These are phyloP conservation scores for Clamator glandarius DNA, from an alignment of 2,797 vertebrate species.

Conservation along the genomic window DNA sequence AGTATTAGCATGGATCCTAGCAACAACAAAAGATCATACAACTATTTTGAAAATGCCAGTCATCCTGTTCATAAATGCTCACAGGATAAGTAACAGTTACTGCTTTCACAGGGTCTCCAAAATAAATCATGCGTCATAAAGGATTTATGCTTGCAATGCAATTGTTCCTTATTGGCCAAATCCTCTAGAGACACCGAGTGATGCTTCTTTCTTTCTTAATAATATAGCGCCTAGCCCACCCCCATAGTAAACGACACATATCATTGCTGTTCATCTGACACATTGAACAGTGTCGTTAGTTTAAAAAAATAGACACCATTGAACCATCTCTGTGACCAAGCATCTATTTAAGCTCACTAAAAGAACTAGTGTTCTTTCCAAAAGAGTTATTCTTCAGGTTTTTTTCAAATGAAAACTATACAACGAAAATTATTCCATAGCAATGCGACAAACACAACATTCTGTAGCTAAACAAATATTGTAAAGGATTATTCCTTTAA, in stretches of 20 bases:
- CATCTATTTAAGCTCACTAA: not conserved
- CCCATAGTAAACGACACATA: not conserved
- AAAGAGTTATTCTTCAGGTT: not conserved
- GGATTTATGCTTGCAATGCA: not conserved
- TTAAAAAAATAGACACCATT: not conserved
- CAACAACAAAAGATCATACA: conserved; percentile 64
- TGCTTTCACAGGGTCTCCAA: not conserved
- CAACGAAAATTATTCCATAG: not conserved
- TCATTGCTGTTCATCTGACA: not conserved
- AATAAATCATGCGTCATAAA: conserved; percentile 1
- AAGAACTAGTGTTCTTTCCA: not conserved
- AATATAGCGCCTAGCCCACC: not conserved
- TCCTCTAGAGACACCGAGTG: not conserved
- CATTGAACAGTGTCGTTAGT: not conserved
- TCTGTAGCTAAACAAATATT: not conserved
- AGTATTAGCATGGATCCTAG: conserved; percentile 33
- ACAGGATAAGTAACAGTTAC: conserved; percentile 47
- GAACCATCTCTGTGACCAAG: not conserved
- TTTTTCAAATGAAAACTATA: not conserved
- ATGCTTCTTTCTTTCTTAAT: not conserved
- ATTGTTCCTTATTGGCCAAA: not conserved
- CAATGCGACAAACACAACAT: not conserved
- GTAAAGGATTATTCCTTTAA: not conserved
- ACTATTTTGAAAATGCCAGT: conserved; percentile 57
- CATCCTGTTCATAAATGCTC: conserved; percentile 38